Evolutionary conservation across 2,888 invertebrate genomes (phyloP), one percentile per base, ranked within the genome.

Genomic region (Ormyrus pomaceus): DNA sequence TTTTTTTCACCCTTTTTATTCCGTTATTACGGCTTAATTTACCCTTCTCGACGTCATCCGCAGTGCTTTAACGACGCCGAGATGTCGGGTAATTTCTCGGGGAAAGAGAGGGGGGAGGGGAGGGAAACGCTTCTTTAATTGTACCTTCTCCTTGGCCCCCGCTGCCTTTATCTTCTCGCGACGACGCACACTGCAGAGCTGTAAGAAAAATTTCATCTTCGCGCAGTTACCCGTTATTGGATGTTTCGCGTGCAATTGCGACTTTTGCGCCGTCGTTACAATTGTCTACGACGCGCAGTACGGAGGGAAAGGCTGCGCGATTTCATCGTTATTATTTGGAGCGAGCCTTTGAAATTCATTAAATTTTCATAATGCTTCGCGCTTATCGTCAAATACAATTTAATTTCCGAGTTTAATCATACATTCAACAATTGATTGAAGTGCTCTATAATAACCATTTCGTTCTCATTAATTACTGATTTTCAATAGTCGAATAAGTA

Each of bases 101-200:
- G 34, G 6, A n/a, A 48, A 53, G 59, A 51, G 11, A n/a, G 51
- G 10, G 65, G 45, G 46, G 10, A 11, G 11, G 53, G 45, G 50
- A 50, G 50, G n/a, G 2, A n/a, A 74, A 69, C 64, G 48, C 9
- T 64, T 64, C 62, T 75, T 75, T 77, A 77, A 77, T 70, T 69
- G 62, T 64, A 64, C 69, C 46, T 56, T 64, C 45, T 58, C 58
- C 8, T 11, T 34, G 19, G 3, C 19, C 11, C 0, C 7, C 50
- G 11, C 61, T 34, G n/a, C 48, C 8, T 19, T 4, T 50, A n/a
- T 58, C 66, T 59, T 46, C 46, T 59, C 2, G n/a, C 13, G 5
- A 5, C 5, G 13, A 48, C 53, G 51, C 46, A 13, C 34, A 4
- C 51, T 46, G 75, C 19, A 8, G 48, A 8, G 48, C 55, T 13